Percentiles rank a stretch among this genome's conserved stretches.
These are phyloP conservation scores for Procambarus clarkii DNA, from an alignment of 1,140 invertebrate species.

Conservation along the genomic window DNA sequence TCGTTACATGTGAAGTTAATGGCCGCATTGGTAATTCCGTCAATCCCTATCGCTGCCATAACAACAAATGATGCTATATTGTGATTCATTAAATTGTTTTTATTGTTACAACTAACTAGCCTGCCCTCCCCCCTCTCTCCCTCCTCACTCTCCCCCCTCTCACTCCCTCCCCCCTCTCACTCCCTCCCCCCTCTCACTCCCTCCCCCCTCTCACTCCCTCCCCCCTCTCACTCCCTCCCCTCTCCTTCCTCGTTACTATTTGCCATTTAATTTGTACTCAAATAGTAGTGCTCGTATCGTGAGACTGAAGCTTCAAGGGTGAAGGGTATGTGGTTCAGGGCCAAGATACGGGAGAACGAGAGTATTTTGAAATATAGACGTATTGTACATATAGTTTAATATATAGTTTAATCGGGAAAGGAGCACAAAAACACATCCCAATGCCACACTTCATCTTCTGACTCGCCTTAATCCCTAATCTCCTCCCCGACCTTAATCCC, in stretches of 20 bases:
- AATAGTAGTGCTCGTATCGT: no score
- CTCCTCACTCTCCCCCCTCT: background rate
- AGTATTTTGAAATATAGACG: no score
- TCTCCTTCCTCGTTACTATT: background rate
- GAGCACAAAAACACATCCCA: no score
- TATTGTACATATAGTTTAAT: no score
- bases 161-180: background rate
- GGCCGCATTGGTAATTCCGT: background rate
- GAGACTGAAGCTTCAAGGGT: no score
- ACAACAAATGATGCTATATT: background rate
- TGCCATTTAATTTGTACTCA: background rate
- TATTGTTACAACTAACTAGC: conserved; percentile 2
- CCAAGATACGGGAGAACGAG: no score
- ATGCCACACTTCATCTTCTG: no score
- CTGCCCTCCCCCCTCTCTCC: background rate
- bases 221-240: background rate
- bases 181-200: background rate
- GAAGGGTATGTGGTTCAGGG: no score
- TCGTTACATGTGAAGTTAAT: background rate
- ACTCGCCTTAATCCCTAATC: no score
- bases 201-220: background rate
- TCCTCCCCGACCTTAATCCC: no score
- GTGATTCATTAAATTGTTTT: conserved; percentile 4
- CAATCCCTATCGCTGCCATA: background rate
- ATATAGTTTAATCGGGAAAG: no score